A percentile compares a stretch with the other conserved stretches of the same genome.
Conservation (phyloP, 2,797 vertebrate species). For the Pangasius krempfi region DNA sequence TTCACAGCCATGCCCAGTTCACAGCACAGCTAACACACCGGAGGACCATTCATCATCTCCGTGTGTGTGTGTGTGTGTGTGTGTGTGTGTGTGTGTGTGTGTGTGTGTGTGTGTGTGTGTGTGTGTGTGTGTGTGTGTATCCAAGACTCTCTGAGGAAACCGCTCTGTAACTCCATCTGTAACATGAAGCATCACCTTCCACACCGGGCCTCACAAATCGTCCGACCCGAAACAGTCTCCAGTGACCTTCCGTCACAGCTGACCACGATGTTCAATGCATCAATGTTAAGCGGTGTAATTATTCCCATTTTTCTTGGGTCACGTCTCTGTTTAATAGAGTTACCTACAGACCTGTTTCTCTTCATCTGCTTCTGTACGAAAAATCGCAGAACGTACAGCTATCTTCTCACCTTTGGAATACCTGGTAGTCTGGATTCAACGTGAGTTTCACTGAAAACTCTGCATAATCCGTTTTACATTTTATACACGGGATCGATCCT, state of each 20-base stretch:
- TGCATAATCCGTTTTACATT: too few species aligned
- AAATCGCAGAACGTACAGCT: not conserved
- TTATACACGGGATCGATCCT: too few species aligned
- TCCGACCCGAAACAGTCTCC: not conserved
- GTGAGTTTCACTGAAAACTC: not conserved
- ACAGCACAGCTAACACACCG: too few species aligned
- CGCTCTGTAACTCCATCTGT: not conserved
- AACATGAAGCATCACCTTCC: constrained; percentile 13
- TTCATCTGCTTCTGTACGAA: not conserved
- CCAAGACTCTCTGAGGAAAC: not conserved
- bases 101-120: too few species aligned
- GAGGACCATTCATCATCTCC: too few species aligned
- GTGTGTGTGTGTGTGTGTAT: not conserved
- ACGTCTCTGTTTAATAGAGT: not conserved
- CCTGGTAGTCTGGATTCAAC: not conserved
- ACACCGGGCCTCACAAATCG: not conserved
- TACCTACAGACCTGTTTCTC: too few species aligned
- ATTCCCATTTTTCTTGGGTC: not conserved
- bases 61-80: too few species aligned
- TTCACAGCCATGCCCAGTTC: too few species aligned
- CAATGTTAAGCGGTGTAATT: not conserved
- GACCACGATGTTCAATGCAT: not conserved
- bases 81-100: too few species aligned
- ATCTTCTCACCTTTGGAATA: not conserved
- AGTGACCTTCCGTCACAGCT: not conserved